phyloP scores from a whole-genome alignment of 1,140 invertebrate species.

The Drosophila lowei region DNA sequence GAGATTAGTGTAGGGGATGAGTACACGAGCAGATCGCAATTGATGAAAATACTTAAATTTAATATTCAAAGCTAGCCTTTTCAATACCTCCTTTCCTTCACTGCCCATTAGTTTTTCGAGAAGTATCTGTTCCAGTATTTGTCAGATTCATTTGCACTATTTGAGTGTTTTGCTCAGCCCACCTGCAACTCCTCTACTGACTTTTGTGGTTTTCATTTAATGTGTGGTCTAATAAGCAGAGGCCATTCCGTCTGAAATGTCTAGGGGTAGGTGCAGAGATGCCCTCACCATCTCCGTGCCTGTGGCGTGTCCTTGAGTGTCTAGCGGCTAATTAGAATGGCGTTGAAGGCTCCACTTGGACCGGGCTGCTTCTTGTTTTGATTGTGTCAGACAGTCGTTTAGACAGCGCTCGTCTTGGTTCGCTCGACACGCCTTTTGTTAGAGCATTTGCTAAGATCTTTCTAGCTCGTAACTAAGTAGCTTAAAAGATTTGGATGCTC shows the following conservation, averaged over 20 bases:
- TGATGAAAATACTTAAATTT: too few species aligned
- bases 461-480: too few species aligned
- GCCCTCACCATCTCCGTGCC: background rate
- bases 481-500: too few species aligned
- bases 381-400: constrained; percentile 53
- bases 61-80: too few species aligned
- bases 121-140: background rate
- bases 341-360: constrained; percentile 7
- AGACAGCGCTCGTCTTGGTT: constrained; percentile 42
- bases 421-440: too few species aligned
- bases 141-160: background rate
- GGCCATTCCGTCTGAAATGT: background rate
- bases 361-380: constrained; percentile 40
- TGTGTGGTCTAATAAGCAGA: constrained; percentile 31
- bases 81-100: constrained; percentile 2
- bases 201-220: constrained; percentile 29
- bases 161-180: background rate
- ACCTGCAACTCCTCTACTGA: background rate
- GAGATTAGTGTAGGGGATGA: too few species aligned
- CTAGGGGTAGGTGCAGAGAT: background rate
- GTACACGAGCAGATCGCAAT: too few species aligned
- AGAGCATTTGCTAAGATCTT: too few species aligned
- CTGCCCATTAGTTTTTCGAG: constrained; percentile 41
- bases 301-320: constrained; percentile 30
- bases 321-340: constrained; percentile 54